Evolutionary conservation across 2,113 vertebrate species (phyloP), one percentile per base, ranked within the genome.

Genomic region (Heterotis niloticus): DNA sequence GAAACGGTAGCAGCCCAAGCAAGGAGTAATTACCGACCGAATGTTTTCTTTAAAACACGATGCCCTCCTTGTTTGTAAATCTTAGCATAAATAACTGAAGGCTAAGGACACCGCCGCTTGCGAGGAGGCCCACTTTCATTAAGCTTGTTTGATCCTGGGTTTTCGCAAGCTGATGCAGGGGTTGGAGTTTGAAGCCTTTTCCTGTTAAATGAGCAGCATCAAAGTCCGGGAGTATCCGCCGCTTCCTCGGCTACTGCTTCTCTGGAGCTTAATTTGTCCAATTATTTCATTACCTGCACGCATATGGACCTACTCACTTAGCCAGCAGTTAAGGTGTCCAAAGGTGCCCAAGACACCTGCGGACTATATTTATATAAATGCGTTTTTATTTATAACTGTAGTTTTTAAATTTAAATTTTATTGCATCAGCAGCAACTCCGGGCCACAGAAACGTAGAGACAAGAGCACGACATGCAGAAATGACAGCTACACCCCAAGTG

Each of bases 121-220:
- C 51, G 60, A n/a, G 56, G 56, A 57, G n/a, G 34, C 57, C 17
- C 24, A 23, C 44, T 17, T 73, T 24, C 2, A 51, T 23, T 69
- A 78, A 69, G n/a, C 57, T 57, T 62, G 28, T 34, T 60, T 51
- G 57, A 78, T 78, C 77, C 57, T 59, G 56, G 16, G 4, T 71
- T 20, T 34, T 71, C 44, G 24, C 16, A 12, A 51, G 34, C 51
- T 77, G n/a, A 76, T 10, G 14, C 18, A 29, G 2, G 0, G 54
- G 26, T 44, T 52, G 11, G 29, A 26, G 65, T 77, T 44, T 51
- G 24, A 0, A n/a, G 73, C 23, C 16, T 29, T 20, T 64, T 64
- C 34, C 56, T 64, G 28, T 18, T 24, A 56, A 57, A 29, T 10
- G 5, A 29, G 67, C 7, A 4, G 12, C 10, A 1, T 34, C 34